These are phyloP conservation scores for Drosophila mulleri DNA, from an alignment of 2,888 invertebrate species.

Conservation along the genomic window DNA sequence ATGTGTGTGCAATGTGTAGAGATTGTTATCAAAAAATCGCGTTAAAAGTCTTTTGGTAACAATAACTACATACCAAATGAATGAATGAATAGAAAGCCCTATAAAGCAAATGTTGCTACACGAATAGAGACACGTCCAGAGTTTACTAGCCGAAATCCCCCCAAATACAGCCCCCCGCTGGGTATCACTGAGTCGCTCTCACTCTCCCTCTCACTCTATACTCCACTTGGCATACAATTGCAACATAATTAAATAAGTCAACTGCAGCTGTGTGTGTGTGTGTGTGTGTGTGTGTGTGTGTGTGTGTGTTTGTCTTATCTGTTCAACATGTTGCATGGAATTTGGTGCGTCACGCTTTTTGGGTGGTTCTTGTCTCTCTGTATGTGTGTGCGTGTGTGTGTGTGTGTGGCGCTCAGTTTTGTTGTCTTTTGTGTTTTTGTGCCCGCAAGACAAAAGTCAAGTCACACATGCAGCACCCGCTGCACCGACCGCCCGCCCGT, in stretches of 20 bases:
- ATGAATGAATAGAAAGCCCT: slow-evolving; percentile 23
- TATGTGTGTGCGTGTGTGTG: slow-evolving; percentile 44
- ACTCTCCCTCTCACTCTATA: neutral
- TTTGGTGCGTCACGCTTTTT: slow-evolving; percentile 72
- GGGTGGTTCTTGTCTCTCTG: slow-evolving; percentile 57
- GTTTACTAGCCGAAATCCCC: neutral
- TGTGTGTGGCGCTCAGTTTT: slow-evolving; percentile 66
- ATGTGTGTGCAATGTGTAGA: slow-evolving; percentile 20
- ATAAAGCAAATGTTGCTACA: slow-evolving; percentile 29
- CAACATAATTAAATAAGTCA: slow-evolving; percentile 79
- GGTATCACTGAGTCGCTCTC: neutral
- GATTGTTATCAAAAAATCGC: slow-evolving; percentile 49
- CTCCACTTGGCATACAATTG: slow-evolving; percentile 66
- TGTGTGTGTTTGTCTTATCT: slow-evolving; percentile 19
- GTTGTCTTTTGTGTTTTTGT: slow-evolving; percentile 70
- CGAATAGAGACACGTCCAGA: slow-evolving; percentile 4
- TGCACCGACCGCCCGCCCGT: neutral
- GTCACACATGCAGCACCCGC: slow-evolving; percentile 8
- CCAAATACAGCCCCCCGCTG: neutral
- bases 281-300: no score
- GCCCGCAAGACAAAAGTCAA: slow-evolving; percentile 72
- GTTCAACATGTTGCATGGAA: slow-evolving; percentile 49
- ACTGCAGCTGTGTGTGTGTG: slow-evolving; percentile 42
- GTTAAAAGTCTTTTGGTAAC: slow-evolving; percentile 38
- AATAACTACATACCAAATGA: slow-evolving; percentile 8